Evolutionary conservation across 2,888 invertebrate species (phyloP), one percentile per base, ranked within the genome.

Genomic region (Trilocha varians): DNA sequence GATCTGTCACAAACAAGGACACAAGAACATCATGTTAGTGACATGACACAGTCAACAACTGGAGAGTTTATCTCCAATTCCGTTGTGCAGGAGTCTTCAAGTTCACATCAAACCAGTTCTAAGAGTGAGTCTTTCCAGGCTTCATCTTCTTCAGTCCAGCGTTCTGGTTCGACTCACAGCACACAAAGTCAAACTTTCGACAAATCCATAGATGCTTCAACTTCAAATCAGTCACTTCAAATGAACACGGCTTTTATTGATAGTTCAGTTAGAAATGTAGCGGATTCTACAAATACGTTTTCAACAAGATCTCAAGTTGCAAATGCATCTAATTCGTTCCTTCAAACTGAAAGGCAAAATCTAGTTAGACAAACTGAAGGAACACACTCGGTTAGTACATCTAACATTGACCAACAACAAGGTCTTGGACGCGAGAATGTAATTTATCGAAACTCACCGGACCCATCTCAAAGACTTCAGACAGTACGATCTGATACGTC

Each of bases 161-260:
- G 72, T 34, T 78, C 80, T 36, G 75, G 68, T 41, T 71, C 82
- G 45, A 76, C 59, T 57, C 76, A 83, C 32, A 78, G 65, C 46
- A 75, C 60, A 57, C 76, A 83, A 25, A 78, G 65, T 46, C 76
- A 83, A 53, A 65, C 73, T 16, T 71, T 79, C 55, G 82, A 85
- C 47, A 76, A 58, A 55, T 76, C 79, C 33, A 59, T 65, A 42
- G 76, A 83, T 53, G 79, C 83, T 17, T 68, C 77, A 35, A 53
- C 58, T 25, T 67, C 63, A 6, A 82, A 78, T 53, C 78, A 82
- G 52, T 78, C 82, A 33, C 62, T 77, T n/a, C n/a, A n/a, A n/a
- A n/a, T n/a, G 13, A 77, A 87, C 46, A 87, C 87, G 15, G 86
- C 70, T 42, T 87, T 86, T 53, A 73, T 85, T 44, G 77, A 82